Base-by-base conservation (phyloP, 2,888 invertebrate genomes). In the Marronus borbonicus region DNA sequence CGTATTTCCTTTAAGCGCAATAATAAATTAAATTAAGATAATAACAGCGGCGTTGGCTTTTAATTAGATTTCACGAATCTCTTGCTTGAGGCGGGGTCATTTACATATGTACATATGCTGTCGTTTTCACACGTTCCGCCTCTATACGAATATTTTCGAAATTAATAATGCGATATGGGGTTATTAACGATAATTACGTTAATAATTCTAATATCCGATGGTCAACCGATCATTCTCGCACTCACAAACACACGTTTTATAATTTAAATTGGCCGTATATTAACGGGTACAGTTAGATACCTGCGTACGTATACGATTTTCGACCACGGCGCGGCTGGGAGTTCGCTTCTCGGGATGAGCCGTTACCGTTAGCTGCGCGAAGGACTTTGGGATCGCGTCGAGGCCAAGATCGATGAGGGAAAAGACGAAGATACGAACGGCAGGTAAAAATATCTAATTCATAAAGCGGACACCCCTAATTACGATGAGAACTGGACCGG, bases 241-340 rank as follows among this genome's bases (percentile, higher is more conserved):
- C 64, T 74, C 78, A 77, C 79, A 81, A 80, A 81, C 80, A 80
- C 78, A 77, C 66, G 79, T 80, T 79, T 80, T 81, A 80, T 81
- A 81, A 82, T 81, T 81, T 81, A 80, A 80, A 82, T 80, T 82
- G 80, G 80, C 76, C 79, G 78, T 79, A 75, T 79, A 81, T 80
- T 80, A 81, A 0, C 44, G 79, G 80, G 80, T 80, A 81, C 82
- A 82, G 82, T 82, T 82, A 82, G 81, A 80, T 36, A 36, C 31
- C 31, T 5, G 5, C 5, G 31, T 5, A 36, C 5, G 31, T 44
- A 8, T 44, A 55, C 80, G 81, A 82, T 82, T 82, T 81, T 76
- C 80, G 81, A 76, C 78, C 77, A 1, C 5, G 44, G 2, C 12
- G 8, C 14, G 69, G 69, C 20, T 24, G 5, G 17, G 20, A 44